Evolutionary conservation across 2,888 invertebrate genomes (phyloP).

Genomic region (Monopis laevigella): DNA sequence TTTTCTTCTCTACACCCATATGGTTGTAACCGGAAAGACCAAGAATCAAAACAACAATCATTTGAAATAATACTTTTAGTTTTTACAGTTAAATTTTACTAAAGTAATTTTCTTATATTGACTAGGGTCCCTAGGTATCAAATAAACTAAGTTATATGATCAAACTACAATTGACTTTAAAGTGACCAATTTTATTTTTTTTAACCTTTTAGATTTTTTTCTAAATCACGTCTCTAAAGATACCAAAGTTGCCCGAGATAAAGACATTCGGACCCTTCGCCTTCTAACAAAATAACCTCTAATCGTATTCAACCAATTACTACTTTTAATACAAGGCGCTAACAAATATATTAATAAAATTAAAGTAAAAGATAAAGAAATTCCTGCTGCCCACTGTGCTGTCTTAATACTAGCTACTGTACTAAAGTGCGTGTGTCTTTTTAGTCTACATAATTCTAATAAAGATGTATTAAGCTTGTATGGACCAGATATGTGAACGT

Average conservation of each 20-base stretch:
- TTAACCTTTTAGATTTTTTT: no score
- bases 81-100: no score
- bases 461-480: slow-evolving; percentile 36
- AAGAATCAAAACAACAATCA: no score
- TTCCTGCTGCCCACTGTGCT: slow-evolving; percentile 45
- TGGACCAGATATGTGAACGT: slow-evolving; percentile 44
- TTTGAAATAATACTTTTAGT: no score
- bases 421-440: slow-evolving; percentile 28
- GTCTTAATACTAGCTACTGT: slow-evolving; percentile 39
- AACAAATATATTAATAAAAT: slow-evolving; percentile 41
- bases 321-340: slow-evolving; percentile 40
- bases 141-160: no score
- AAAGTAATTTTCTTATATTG: no score
- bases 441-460: slow-evolving; percentile 29
- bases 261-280: slow-evolving; percentile 35
- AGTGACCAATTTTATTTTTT: no score
- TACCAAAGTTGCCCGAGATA: slow-evolving; percentile 47
- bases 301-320: no score
- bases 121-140: no score
- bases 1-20: no score
- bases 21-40: no score
- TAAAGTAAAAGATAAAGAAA: slow-evolving; percentile 38
- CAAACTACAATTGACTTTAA: no score
- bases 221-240: slow-evolving; percentile 29
- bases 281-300: slow-evolving; percentile 29